Percentiles rank a stretch among this genome's conserved stretches.
These are phyloP conservation scores for Drosophila nr. perissopoda DNA, from an alignment of 2,888 invertebrate genomes.

Conservation along the genomic window DNA sequence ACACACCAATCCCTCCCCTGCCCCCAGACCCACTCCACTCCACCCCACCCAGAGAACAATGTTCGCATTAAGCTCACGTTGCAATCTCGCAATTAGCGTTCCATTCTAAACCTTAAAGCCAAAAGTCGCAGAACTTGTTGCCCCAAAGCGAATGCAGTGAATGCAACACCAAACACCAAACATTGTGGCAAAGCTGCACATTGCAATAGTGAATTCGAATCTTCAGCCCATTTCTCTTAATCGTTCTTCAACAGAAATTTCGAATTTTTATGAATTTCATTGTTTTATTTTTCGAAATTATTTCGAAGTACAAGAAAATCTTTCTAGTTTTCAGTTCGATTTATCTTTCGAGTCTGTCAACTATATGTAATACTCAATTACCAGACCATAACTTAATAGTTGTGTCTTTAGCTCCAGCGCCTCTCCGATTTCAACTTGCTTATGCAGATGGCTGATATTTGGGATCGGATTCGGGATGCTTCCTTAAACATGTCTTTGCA, in stretches of 20 bases:
- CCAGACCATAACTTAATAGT: background rate
- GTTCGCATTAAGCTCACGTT: constrained; percentile 47
- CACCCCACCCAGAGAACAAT: constrained; percentile 27
- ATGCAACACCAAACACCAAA: background rate
- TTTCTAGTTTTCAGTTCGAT: background rate
- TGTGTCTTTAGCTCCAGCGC: background rate
- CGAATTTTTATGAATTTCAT: background rate
- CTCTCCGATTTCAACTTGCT: background rate
- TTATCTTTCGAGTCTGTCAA: background rate
- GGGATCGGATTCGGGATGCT: too few relatives aligned
- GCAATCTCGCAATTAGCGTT: constrained; percentile 45
- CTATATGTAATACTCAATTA: background rate
- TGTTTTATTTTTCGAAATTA: background rate
- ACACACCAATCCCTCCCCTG: background rate
- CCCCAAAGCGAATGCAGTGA: constrained; percentile 19
- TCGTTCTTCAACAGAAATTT: background rate
- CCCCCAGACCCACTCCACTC: background rate
- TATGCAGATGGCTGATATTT: background rate
- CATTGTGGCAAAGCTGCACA: constrained; percentile 37
- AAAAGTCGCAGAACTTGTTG: constrained; percentile 66
- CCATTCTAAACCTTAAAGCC: constrained; percentile 58
- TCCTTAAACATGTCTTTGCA: too few relatives aligned
- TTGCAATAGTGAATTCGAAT: background rate
- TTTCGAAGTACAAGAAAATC: background rate
- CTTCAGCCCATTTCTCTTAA: constrained; percentile 10